Percentiles rank a stretch among this genome's conserved stretches.
Conservation (phyloP, 2,888 invertebrate genomes). For the Rotaria magnacalcarata region DNA sequence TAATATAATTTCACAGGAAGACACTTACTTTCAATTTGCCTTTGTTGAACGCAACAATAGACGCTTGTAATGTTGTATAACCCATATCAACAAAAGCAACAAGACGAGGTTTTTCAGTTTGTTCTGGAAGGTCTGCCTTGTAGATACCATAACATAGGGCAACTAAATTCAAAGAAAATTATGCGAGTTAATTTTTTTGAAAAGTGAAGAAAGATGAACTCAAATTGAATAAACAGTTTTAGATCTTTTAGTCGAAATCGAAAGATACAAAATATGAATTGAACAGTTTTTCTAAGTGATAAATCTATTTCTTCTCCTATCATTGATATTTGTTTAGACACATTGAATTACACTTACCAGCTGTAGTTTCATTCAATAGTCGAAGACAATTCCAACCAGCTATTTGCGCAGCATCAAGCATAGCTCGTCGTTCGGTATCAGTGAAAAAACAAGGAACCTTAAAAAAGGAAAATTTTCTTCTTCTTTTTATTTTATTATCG, state of each 20-base stretch:
- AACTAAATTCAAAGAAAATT: constrained; percentile 60
- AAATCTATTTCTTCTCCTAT: too few species aligned
- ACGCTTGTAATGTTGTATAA: constrained; percentile 77
- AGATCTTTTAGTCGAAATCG: too few species aligned
- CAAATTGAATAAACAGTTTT: too few species aligned
- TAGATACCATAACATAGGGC: constrained; percentile 95
- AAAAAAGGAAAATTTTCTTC: not conserved
- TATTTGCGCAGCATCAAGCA: constrained; percentile 83
- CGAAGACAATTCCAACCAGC: constrained; percentile 87
- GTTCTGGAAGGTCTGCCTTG: constrained; percentile 85
- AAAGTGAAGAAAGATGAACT: too few species aligned
- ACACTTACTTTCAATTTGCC: constrained; percentile 67
- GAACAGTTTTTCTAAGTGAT: too few species aligned
- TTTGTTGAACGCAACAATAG: constrained; percentile 84
- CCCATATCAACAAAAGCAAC: constrained; percentile 96
- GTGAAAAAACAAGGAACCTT: constrained; percentile 83
- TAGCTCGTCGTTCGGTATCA: constrained; percentile 83
- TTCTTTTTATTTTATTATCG: not conserved
- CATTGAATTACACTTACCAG: constrained; percentile 56
- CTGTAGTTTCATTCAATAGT: constrained; percentile 92
- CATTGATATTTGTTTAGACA: too few species aligned
- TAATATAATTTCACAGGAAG: not conserved
- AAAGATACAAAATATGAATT: too few species aligned
- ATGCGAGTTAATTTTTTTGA: too few species aligned
- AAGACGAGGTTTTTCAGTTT: constrained; percentile 76